Base-by-base conservation (phyloP, 2,888 invertebrate species). In the Cephus pulcher region DNA sequence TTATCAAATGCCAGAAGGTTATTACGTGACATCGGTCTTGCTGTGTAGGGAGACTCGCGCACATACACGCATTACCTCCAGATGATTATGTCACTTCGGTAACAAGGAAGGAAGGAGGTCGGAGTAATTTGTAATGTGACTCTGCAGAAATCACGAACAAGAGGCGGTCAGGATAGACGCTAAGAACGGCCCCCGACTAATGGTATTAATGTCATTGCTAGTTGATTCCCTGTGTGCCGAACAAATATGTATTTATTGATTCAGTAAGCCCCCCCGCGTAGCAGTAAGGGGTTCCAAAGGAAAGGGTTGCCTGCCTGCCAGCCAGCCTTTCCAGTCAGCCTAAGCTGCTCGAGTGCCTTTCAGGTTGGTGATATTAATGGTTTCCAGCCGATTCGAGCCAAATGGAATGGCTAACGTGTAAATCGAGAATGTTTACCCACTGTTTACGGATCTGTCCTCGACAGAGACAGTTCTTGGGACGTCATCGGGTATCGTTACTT, bases 81-180 rank as follows among this genome's bases (percentile, higher is more conserved):
- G 87, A 88, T 86, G 89, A 91, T 91, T 90, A 91, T 89, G 89
- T 90, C 90, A 89, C 87, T 89, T 86, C 79, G 87, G 87, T 89
- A 91, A 90, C 89, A 86, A 91, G 90, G 86, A 88, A 87, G 88
- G 78, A 89, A 89, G 86, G 82, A 84, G 85, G 85, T 83, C 80
- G 35, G 81, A 87, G 87, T 90, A 88, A 89, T 90, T 90, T 90
- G 90, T 90, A 90, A 91, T 88, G 85, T 91, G 91, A 91, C 89
- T 88, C 86, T 83, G 86, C 89, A 83, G 85, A 89, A 90, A 90
- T 90, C 88, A 88, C 85, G 85, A 76, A 76, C 82, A 82, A 82
- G 78, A 79, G 82, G 82, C 81, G 80, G 79, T 74, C 73, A 71
- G 71, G 32, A 34, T 23, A 71, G 34, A 71, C 32, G 71, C 34